Base-by-base conservation (phyloP, 35 echinoderm and acorn worm genomes). In the Anneissia japonica region DNA sequence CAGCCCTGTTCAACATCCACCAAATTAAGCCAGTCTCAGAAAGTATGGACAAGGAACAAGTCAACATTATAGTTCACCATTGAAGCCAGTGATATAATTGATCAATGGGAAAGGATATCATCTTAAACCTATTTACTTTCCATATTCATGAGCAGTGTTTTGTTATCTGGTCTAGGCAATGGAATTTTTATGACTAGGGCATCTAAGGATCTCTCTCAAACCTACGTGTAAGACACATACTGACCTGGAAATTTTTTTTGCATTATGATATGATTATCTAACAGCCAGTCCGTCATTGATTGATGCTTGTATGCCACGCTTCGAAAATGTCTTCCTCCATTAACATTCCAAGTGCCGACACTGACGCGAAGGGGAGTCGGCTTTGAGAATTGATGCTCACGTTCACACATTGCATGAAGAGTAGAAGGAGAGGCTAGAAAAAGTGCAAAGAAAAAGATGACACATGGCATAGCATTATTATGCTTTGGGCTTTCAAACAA, bases 291-390 rank as follows among this genome's bases (percentile, higher is more conserved):
- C 39, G 90, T 82, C 28, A 97, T 83, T 21, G 94, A 97, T 75
- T 93, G 79, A 80, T 97, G 56, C 46, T 97, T 97, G 88, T 77
- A 90, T 0, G 94, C 94, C 7, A 97, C 88, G 38, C 91, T 97
- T 35, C 90, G 84, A n/a, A 92, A 97, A 40, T 93, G 82, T 17
- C 79, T 76, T 19, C 94, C 94, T n/a, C 94, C 94, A 30, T 97
- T 97, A 10, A 97, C 88, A 36, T 97, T 97, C 94, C 94, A 97
- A 0, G 94, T 97, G 2, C 94, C 94, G 0, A 97, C 88, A 4
- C 87, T 82, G 3, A 97, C 83, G 75, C 91, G 55, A 40, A 97
- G 51, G 5, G 74, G 83, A 23, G 88, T 74, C 19, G 81, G 46
- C n/a, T 74, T 76, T 7, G 94, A 90, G 39, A 97, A 93, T 32